These are phyloP conservation scores for Odocoileus virginianus DNA, from an alignment of 2,113 vertebrate genomes.

Conservation along the genomic window DNA sequence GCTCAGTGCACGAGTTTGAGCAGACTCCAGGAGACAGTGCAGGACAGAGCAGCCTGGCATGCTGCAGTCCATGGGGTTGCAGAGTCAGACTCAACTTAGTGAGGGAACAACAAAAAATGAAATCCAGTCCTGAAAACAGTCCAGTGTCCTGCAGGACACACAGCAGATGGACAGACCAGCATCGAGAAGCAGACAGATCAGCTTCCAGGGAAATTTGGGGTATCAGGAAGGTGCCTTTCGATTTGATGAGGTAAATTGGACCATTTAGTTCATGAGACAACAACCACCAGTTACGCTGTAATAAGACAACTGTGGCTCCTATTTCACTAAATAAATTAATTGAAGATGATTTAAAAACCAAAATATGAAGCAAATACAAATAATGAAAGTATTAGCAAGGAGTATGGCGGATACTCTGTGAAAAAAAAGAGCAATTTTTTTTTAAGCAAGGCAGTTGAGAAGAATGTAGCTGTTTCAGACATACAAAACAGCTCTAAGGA, in stretches of 20 bases:
- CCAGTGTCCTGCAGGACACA: rapidly evolving
- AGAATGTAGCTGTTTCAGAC: rapidly evolving
- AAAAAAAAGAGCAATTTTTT: not conserved
- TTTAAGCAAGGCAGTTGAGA: not conserved
- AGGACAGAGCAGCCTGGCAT: not conserved
- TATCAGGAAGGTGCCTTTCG: not conserved
- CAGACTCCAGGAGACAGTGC: not conserved
- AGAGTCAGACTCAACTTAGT: not conserved
- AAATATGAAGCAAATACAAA: not conserved
- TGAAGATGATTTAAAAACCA: not conserved
- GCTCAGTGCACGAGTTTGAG: not conserved
- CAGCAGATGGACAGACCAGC: rapidly evolving
- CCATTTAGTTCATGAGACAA: rapidly evolving
- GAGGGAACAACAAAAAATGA: too few species aligned
- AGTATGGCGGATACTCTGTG: not conserved
- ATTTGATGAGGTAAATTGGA: too few species aligned
- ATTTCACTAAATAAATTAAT: not conserved
- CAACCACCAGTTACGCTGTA: not conserved
- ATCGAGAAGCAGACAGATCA: rapidly evolving
- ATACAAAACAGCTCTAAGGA: rapidly evolving
- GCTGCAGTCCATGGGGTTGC: rapidly evolving
- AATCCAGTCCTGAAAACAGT: not conserved
- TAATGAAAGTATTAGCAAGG: not conserved
- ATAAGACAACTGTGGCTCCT: not conserved
- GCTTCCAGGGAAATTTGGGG: rapidly evolving